Conservation (phyloP, 2,888 invertebrate genomes). For the Thelaira solivaga region DNA sequence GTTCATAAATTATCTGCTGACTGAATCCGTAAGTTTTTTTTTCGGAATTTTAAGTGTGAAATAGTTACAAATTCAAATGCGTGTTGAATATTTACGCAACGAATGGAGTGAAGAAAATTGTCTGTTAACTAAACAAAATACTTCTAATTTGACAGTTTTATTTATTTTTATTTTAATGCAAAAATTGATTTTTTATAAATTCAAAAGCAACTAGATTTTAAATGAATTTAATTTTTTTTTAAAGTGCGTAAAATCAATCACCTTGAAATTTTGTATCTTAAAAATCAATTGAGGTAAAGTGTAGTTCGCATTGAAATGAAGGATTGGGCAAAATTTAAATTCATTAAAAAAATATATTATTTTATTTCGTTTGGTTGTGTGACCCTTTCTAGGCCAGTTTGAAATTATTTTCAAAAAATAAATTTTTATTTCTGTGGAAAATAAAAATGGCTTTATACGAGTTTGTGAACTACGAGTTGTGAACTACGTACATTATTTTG, state of each 20-base stretch:
- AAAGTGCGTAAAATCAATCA: conserved; percentile 40
- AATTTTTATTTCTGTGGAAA: too few relatives aligned
- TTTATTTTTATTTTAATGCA: conserved; percentile 13
- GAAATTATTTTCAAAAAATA: too few relatives aligned
- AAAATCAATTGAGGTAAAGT: conserved; percentile 39
- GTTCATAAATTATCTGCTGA: conserved; percentile 43
- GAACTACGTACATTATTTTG: too few relatives aligned
- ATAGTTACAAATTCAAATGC: conserved; percentile 53
- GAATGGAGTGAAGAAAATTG: not conserved
- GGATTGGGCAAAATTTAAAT: not conserved
- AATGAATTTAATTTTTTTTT: not conserved
- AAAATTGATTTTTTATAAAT: not conserved
- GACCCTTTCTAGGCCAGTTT: not conserved
- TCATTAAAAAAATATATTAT: not conserved
- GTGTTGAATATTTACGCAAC: not conserved
- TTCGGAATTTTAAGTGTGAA: conserved; percentile 39
- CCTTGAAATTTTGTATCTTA: conserved; percentile 42
- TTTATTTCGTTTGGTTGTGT: not conserved
- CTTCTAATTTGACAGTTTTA: conserved; percentile 14
- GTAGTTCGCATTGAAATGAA: conserved; percentile 5
- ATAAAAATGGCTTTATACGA: too few relatives aligned
- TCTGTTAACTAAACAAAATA: conserved; percentile 12
- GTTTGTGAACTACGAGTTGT: too few relatives aligned
- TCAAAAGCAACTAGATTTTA: conserved; percentile 13
- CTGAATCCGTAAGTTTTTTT: not conserved